phyloP scores from a whole-genome alignment of 2,888 invertebrate genomes.

The Metellina segmentata region DNA sequence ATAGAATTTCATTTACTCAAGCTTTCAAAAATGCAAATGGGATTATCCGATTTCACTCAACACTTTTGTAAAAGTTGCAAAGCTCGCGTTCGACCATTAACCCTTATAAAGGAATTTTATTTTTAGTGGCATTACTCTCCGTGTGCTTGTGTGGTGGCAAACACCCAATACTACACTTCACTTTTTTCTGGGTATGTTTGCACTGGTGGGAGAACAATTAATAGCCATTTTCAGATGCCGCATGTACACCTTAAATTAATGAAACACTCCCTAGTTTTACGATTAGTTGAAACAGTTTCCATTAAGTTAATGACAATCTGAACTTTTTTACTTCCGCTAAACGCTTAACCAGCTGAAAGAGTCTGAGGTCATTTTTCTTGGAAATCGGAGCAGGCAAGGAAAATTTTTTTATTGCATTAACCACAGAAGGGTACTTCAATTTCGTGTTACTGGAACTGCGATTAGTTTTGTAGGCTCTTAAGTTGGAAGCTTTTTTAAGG shows the following conservation, averaged over 20 bases:
- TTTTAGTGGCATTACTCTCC: no score
- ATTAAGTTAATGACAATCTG: conserved; percentile 32
- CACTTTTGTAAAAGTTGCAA: no score
- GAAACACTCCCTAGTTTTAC: conserved; percentile 5
- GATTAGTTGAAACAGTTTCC: conserved; percentile 16
- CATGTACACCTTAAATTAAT: conserved; percentile 1
- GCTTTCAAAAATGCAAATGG: no score
- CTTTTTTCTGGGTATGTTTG: background rate
- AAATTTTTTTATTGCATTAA: background rate
- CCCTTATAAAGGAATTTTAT: background rate
- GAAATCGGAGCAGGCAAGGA: background rate
- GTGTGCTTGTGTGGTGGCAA: background rate
- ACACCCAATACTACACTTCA: background rate
- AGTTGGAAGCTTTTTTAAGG: background rate
- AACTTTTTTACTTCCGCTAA: background rate
- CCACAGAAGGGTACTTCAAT: background rate
- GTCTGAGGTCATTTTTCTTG: background rate
- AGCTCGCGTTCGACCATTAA: background rate
- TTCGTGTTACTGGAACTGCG: background rate
- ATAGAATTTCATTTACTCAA: no score
- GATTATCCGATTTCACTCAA: no score
- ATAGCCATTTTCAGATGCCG: background rate
- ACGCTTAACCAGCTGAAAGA: background rate
- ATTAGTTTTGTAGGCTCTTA: background rate
- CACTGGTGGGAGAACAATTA: background rate